These are phyloP conservation scores for Tolmerus cingulatus DNA, from an alignment of 2,888 invertebrate species.

Conservation along the genomic window DNA sequence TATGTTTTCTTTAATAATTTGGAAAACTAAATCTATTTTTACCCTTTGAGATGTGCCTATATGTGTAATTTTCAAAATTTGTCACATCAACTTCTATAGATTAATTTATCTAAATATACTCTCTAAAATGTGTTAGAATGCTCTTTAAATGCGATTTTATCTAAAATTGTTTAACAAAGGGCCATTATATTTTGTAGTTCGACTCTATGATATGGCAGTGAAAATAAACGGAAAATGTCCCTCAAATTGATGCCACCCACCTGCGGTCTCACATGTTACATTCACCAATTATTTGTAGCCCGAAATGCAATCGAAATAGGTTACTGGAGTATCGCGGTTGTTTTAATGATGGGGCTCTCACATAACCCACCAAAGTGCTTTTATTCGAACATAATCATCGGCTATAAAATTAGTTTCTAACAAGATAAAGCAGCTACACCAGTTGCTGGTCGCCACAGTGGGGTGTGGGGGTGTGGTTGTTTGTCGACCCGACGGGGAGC, in stretches of 20 bases:
- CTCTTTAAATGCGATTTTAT: background rate
- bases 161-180: background rate
- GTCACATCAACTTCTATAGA: no score
- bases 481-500: background rate
- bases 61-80: no score
- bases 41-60: no score
- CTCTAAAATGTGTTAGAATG: background rate
- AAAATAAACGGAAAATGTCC: background rate
- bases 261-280: background rate
- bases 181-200: no score
- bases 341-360: background rate
- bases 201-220: background rate
- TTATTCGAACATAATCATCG: conserved; percentile 39
- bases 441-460: conserved; percentile 42
- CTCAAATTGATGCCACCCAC: background rate
- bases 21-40: no score
- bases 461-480: background rate
- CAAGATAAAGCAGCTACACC: conserved; percentile 44
- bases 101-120: no score
- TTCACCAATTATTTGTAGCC: background rate
- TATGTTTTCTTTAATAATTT: no score
- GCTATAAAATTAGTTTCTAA: conserved; percentile 47
- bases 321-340: background rate
- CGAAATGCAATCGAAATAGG: background rate
- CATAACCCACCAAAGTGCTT: background rate